These are phyloP conservation scores for Caenorhabditis sp. DNA, from an alignment of 2,888 invertebrate species.

Conservation along the genomic window DNA sequence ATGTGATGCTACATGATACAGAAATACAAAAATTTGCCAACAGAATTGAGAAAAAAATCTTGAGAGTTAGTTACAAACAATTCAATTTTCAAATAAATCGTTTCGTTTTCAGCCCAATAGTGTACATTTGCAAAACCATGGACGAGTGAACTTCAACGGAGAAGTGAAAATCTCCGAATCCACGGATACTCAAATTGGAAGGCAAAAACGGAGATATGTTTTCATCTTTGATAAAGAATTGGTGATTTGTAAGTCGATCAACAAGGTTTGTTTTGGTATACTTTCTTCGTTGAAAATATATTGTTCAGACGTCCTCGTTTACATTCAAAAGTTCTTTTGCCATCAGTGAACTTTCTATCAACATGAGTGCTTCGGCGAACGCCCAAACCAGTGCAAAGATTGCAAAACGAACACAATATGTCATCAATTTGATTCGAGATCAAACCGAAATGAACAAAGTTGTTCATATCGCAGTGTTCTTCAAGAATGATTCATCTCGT, in stretches of 20 bases:
- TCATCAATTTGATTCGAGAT: slow-evolving; percentile 35
- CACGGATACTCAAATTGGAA: slow-evolving; percentile 26
- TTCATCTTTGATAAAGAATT: slow-evolving; percentile 98
- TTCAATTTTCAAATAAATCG: too few species aligned
- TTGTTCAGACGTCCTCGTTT: slow-evolving; percentile 48
- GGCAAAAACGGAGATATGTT: slow-evolving; percentile 78
- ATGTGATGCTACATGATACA: slow-evolving; percentile 95
- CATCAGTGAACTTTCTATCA: slow-evolving; percentile 48
- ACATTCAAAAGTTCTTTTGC: slow-evolving; percentile 59
- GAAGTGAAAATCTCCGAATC: slow-evolving; percentile 75
- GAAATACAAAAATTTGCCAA: slow-evolving; percentile 88
- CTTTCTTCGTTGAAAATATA: background rate
- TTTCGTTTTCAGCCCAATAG: slow-evolving; percentile 77
- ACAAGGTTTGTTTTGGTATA: slow-evolving; percentile 27
- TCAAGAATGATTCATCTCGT: slow-evolving; percentile 29
- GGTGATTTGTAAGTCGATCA: slow-evolving; percentile 82
- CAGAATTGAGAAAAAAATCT: slow-evolving; percentile 83
- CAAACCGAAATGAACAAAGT: slow-evolving; percentile 25
- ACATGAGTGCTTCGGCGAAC: slow-evolving; percentile 31
- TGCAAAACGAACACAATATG: slow-evolving; percentile 29
- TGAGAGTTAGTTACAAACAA: too few species aligned
- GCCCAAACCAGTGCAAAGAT: slow-evolving; percentile 44
- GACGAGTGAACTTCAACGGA: slow-evolving; percentile 89
- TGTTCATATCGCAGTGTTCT: slow-evolving; percentile 25
- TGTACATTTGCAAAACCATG: slow-evolving; percentile 86